Percentiles rank a stretch among this genome's conserved stretches.
Evolutionary conservation across 2,113 vertebrate species (phyloP).

Genomic region (Numenius arquata): DNA sequence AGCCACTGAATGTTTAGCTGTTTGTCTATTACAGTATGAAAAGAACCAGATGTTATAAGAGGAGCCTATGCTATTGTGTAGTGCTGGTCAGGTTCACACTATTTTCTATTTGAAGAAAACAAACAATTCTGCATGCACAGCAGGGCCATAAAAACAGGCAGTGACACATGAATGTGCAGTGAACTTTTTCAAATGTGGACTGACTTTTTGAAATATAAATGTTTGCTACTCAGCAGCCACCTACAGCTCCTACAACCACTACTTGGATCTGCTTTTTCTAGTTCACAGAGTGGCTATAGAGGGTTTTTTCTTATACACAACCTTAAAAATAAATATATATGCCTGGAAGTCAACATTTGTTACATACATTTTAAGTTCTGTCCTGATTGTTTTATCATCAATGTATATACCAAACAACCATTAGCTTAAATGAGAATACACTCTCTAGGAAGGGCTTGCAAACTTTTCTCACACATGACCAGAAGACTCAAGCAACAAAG

Average conservation of each 20-base stretch:
- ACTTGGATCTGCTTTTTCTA: background rate
- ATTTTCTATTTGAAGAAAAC: conserved; percentile 25
- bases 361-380: background rate
- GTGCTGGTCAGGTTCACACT: conserved; percentile 8
- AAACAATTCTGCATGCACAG: conserved; percentile 48
- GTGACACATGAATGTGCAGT: conserved; percentile 50
- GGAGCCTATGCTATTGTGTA: background rate
- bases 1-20: conserved; percentile 45
- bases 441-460: background rate
- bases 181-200: conserved; percentile 30
- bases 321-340: background rate
- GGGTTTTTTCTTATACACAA: background rate
- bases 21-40: conserved; percentile 38
- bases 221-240: background rate
- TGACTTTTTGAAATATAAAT: conserved; percentile 12
- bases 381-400: background rate
- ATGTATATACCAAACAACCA: background rate
- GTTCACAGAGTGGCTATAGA: background rate
- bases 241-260: background rate
- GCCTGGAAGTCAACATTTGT: background rate
- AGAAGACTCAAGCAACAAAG: background rate
- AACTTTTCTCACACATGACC: background rate
- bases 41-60: conserved; percentile 32
- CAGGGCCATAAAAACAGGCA: conserved; percentile 54
- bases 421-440: background rate